A percentile compares a stretch with the other conserved stretches of the same genome.
Conservation (phyloP, 2,888 invertebrate species). For the Thera obeliscata region DNA sequence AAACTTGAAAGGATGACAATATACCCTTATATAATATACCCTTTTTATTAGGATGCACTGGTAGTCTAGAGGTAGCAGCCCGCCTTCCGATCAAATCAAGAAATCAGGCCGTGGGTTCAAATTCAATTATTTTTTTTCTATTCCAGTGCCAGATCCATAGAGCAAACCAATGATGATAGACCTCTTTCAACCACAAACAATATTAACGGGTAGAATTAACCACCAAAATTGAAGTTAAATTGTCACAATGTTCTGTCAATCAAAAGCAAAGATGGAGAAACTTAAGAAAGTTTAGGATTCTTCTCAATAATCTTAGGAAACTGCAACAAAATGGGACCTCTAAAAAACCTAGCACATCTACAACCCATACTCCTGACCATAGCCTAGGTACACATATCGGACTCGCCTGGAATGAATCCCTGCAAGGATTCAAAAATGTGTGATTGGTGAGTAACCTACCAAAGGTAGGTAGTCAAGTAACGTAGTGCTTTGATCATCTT, state of each 20-base stretch:
- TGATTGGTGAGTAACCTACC: conserved; percentile 56
- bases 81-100: no score
- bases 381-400: background rate
- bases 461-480: background rate
- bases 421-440: conserved; percentile 49
- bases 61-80: no score
- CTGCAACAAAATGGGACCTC: conserved; percentile 4
- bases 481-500: no score
- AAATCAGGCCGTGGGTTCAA: no score
- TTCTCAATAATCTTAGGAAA: background rate
- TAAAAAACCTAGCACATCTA: background rate
- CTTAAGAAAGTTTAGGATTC: background rate
- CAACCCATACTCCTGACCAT: background rate
- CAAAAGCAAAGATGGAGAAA: conserved; percentile 16
- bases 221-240: conserved; percentile 6
- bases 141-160: conserved; percentile 57
- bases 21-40: no score
- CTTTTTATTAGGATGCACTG: no score
- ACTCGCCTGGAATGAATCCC: no score
- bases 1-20: no score
- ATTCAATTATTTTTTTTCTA: background rate
- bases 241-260: conserved; percentile 9
- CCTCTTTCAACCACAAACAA: conserved; percentile 16
- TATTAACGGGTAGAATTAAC: conserved; percentile 13
- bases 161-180: conserved; percentile 22